Conservation (phyloP, 2,888 invertebrate species). For the Megamerina dolium region DNA sequence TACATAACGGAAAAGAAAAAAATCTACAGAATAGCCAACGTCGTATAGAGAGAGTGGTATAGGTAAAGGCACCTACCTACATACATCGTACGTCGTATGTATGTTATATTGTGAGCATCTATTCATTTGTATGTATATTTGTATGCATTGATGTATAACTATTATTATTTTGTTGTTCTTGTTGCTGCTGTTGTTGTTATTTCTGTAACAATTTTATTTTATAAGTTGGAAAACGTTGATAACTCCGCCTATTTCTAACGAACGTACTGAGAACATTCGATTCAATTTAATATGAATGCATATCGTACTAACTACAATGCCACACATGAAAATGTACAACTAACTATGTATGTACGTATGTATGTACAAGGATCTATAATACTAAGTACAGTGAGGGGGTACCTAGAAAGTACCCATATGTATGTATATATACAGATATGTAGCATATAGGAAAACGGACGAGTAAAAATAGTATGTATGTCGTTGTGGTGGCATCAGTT, state of each 20-base stretch:
- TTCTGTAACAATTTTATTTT: constrained; percentile 40
- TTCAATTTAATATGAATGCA: constrained; percentile 46
- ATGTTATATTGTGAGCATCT: constrained; percentile 1
- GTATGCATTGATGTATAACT: too few relatives aligned
- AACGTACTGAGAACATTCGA: constrained; percentile 44
- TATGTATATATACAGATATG: too few relatives aligned
- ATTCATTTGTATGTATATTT: constrained; percentile 17
- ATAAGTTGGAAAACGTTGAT: constrained; percentile 46
- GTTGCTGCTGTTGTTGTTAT: constrained; percentile 13
- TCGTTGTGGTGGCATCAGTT: too few relatives aligned
- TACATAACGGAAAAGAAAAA: constrained; percentile 36
- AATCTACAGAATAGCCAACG: constrained; percentile 34
- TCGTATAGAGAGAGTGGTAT: constrained; percentile 7
- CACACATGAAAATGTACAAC: constrained; percentile 15
- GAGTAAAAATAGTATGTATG: too few relatives aligned
- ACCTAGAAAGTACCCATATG: too few relatives aligned
- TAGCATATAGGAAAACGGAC: too few relatives aligned
- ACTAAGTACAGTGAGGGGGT: too few relatives aligned
- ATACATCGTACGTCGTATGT: constrained; percentile 6
- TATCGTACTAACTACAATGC: too few relatives aligned
- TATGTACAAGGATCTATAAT: not conserved
- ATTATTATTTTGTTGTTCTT: too few relatives aligned
- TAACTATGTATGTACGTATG: not conserved
- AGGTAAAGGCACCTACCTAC: constrained; percentile 4
- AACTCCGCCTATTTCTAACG: constrained; percentile 42